Evolutionary conservation across 92 coral and sea anemone genomes (phyloP).

Genomic region (Porites divaricata): DNA sequence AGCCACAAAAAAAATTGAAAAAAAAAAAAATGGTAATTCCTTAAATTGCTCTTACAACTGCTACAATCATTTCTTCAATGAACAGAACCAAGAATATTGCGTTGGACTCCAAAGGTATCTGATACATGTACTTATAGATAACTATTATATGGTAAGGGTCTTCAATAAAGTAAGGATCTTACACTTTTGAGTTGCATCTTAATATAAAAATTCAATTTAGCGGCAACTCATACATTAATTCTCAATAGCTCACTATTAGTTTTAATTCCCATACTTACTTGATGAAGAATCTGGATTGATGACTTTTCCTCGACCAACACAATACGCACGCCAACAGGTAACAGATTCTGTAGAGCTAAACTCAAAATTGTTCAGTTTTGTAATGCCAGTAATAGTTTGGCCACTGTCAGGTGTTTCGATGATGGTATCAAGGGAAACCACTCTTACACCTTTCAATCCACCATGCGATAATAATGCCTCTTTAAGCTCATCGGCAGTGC

Average conservation of each 20-base stretch:
- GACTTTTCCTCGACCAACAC: slow-evolving; percentile 41
- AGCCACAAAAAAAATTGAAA: too few relatives aligned
- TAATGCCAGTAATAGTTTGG: too few relatives aligned
- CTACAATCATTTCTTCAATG: slow-evolving; percentile 13
- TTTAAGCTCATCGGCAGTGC: too few relatives aligned
- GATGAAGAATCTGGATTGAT: slow-evolving; percentile 43
- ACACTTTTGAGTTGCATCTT: background rate
- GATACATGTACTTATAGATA: slow-evolving; percentile 24
- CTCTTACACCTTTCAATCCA: too few relatives aligned
- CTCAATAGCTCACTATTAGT: slow-evolving; percentile 22
- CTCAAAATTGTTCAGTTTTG: too few relatives aligned
- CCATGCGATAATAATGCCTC: too few relatives aligned
- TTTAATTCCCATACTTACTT: slow-evolving; percentile 25
- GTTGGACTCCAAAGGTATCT: background rate
- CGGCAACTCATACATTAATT: slow-evolving; percentile 27
- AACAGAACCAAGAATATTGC: slow-evolving; percentile 12
- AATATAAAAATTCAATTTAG: slow-evolving; percentile 16
- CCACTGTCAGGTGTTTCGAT: too few relatives aligned
- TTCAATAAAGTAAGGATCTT: slow-evolving; percentile 9
- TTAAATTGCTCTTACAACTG: too few relatives aligned
- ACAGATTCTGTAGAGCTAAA: background rate
- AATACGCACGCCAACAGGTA: slow-evolving; percentile 56
- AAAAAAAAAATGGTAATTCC: too few relatives aligned
- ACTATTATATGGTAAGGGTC: slow-evolving; percentile 15
- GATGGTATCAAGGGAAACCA: too few relatives aligned